Percentiles rank a stretch among this genome's conserved stretches.
phyloP scores from a whole-genome alignment of 2,113 vertebrate genomes.

The Petroica traversi region DNA sequence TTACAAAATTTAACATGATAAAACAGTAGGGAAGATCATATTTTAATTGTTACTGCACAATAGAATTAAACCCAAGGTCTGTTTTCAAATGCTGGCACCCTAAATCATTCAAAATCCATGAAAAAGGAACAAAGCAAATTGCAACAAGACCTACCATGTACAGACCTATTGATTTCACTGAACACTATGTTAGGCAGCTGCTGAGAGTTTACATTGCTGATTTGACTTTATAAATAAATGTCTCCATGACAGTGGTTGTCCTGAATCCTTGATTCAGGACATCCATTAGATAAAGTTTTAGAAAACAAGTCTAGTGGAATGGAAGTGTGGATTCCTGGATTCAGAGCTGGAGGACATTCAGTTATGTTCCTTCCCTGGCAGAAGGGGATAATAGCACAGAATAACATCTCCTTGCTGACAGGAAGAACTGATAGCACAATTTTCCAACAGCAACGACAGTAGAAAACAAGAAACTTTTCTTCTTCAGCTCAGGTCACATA shows the following conservation, averaged over 20 bases:
- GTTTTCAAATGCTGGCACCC: background rate
- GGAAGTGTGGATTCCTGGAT: background rate
- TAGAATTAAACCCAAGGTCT: background rate
- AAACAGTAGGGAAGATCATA: background rate
- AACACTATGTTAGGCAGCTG: background rate
- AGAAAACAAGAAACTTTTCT: background rate
- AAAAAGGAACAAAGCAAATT: background rate
- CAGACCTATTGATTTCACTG: background rate
- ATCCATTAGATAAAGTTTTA: background rate
- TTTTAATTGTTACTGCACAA: background rate
- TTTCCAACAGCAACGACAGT: background rate
- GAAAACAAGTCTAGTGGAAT: background rate
- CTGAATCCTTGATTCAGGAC: background rate
- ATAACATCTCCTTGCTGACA: background rate
- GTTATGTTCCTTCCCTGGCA: background rate
- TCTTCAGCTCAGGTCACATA: background rate
- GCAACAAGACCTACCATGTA: background rate
- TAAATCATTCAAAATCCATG: background rate
- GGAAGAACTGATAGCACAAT: background rate
- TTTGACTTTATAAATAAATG: background rate
- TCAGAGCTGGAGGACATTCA: background rate
- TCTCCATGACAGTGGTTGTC: background rate
- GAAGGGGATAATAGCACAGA: background rate
- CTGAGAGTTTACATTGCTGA: background rate
- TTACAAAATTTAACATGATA: background rate